Evolutionary conservation across 1,140 invertebrate genomes (phyloP), one percentile per base, ranked within the genome.

Genomic region (Drosophila guanche): DNA sequence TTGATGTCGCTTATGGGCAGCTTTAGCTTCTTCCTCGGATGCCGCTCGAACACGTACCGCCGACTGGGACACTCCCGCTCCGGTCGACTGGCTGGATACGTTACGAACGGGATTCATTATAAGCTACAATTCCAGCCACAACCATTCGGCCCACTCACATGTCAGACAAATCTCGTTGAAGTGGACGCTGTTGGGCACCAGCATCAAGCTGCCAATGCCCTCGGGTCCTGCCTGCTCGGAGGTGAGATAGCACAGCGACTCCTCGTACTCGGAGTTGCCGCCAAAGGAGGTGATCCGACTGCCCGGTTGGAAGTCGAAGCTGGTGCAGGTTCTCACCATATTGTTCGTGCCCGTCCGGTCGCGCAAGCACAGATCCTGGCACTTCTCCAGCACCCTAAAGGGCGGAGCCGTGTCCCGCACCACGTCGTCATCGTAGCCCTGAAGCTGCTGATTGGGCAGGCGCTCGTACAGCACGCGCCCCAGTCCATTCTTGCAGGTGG

Each of bases 291-390:
- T 95, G 63, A 97, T 96, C 20, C 96, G 93, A 81, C 94, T 95
- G 43, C 97, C 97, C 0, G 97, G 97, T 91, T 97, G 95, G 85
- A 98, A 98, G 91, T 98, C 97, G 61, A 98, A 97, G 22, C 96
- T 97, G 37, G 95, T 95, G 90, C 97, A 98, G 2, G 95, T 94
- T 57, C 95, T 93, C 40, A 96, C 95, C 42, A 97, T 93, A 80
- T 97, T 96, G 88, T 96, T 97, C 2, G 94, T 93, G 45, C 94
- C 93, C 1, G 96, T 95, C 74, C 96, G 93, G 88, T 98, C 97
- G 6, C 96, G 93, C 33, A 97, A 92, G 89, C 97, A 98, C 5
- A 97, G 91, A 83, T 97, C 96, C 91, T 97, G 95, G 90, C 95
- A 96, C 91, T 97, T 97, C 89, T 97, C 96, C 42, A 98, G 91